Percentiles rank a stretch among this genome's conserved stretches.
Conservation (phyloP, 1,140 invertebrate genomes). For the Drosophila repleta region DNA sequence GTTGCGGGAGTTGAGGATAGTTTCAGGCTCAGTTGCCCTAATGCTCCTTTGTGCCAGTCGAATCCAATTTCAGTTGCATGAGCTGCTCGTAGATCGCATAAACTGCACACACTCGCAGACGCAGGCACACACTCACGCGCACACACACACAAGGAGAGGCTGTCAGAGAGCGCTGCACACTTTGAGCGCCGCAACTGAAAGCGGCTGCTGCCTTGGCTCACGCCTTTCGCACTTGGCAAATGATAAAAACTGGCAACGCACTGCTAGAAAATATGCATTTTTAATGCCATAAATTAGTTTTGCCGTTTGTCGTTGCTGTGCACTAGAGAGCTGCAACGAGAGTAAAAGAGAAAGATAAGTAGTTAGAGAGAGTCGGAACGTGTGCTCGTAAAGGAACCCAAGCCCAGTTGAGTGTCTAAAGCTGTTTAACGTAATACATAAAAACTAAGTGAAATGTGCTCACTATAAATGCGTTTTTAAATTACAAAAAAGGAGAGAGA, state of each 20-base stretch:
- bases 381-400: constrained; percentile 21
- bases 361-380: constrained; percentile 22
- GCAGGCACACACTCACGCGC: not conserved
- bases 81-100: constrained; percentile 46
- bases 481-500: constrained; percentile 6
- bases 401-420: constrained; percentile 43
- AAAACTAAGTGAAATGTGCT: constrained; percentile 37
- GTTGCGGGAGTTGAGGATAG: constrained; percentile 15
- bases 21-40: constrained; percentile 48
- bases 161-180: constrained; percentile 14
- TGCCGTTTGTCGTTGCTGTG: constrained; percentile 59
- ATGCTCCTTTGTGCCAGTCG: constrained; percentile 56
- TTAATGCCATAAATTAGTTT: constrained; percentile 82
- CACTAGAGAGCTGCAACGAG: constrained; percentile 49
- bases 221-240: constrained; percentile 60
- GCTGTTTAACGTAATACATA: constrained; percentile 42
- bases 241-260: constrained; percentile 75
- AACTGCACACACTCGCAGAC: constrained; percentile 29
- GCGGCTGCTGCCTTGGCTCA: constrained; percentile 16
- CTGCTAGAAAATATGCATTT: constrained; percentile 82
- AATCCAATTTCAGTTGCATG: constrained; percentile 70
- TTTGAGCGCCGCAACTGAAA: constrained; percentile 32
- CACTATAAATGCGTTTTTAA: constrained; percentile 45
- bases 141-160: not conserved
- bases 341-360: constrained; percentile 18